Percentiles rank a stretch among this genome's conserved stretches.
phyloP scores from a whole-genome alignment of 2,113 vertebrate species.

The Sterna hirundo region DNA sequence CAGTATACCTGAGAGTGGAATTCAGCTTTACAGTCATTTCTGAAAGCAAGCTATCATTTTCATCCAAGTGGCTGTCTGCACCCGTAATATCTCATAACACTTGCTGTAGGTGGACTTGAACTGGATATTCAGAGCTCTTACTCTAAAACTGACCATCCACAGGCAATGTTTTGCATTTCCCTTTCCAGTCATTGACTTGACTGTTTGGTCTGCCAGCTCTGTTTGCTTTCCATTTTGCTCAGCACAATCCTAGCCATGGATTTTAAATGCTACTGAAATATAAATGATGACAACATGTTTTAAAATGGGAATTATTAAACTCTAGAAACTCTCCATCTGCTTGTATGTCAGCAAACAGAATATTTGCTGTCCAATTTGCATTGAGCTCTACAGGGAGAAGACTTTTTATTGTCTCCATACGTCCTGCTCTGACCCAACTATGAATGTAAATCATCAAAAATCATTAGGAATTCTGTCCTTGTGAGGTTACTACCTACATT shows the following conservation, averaged over 20 bases:
- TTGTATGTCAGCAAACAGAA: not conserved
- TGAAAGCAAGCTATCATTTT: not conserved
- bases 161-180: not conserved
- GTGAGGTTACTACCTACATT: not conserved
- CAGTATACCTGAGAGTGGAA: not conserved
- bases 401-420: not conserved
- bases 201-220: not conserved
- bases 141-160: not conserved
- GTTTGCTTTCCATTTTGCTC: not conserved
- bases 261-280: not conserved
- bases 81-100: not conserved
- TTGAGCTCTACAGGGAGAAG: not conserved
- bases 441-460: not conserved
- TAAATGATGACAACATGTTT: not conserved
- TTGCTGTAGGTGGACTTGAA: not conserved
- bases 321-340: not conserved
- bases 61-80: not conserved
- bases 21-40: not conserved
- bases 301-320: not conserved
- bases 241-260: not conserved
- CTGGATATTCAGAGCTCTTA: not conserved
- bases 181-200: not conserved
- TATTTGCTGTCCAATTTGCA: not conserved
- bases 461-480: not conserved
- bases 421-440: not conserved